phyloP scores from a whole-genome alignment of 2,797 vertebrate genomes.

The Ispidina lecontei region DNA sequence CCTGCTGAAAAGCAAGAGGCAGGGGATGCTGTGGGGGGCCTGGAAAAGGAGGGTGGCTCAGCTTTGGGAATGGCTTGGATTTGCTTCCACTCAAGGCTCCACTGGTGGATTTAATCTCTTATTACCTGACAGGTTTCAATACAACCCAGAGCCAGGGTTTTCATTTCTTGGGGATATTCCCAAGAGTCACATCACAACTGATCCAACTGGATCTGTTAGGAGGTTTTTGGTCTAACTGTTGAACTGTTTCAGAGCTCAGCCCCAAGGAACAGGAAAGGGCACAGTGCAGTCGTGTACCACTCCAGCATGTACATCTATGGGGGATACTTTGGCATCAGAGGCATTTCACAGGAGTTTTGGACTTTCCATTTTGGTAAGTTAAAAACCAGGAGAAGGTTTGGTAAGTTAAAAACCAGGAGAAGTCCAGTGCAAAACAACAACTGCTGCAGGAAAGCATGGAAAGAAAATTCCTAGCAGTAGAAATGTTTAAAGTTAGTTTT shows the following conservation, averaged over 20 bases:
- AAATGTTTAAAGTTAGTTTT: not conserved
- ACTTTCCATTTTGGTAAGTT: conserved; percentile 83
- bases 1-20: not conserved
- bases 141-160: not conserved
- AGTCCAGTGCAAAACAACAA: not conserved
- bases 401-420: not conserved
- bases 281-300: conserved; percentile 84
- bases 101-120: not conserved
- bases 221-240: not conserved
- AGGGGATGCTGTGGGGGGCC: fast-evolving
- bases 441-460: not conserved
- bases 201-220: not conserved
- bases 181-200: not conserved
- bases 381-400: not conserved
- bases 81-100: not conserved
- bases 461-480: not conserved
- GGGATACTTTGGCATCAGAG: conserved; percentile 87
- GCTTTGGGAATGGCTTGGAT: not conserved
- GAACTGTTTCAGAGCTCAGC: conserved; percentile 57
- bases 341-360: conserved; percentile 89
- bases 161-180: not conserved
- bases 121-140: not conserved
- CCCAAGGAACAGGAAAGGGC: conserved; percentile 87
- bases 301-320: conserved; percentile 87
- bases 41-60: not conserved